Evolutionary conservation across 2,113 vertebrate species (phyloP), one percentile per base, ranked within the genome.

Genomic region (Austrofundulus limnaeus): DNA sequence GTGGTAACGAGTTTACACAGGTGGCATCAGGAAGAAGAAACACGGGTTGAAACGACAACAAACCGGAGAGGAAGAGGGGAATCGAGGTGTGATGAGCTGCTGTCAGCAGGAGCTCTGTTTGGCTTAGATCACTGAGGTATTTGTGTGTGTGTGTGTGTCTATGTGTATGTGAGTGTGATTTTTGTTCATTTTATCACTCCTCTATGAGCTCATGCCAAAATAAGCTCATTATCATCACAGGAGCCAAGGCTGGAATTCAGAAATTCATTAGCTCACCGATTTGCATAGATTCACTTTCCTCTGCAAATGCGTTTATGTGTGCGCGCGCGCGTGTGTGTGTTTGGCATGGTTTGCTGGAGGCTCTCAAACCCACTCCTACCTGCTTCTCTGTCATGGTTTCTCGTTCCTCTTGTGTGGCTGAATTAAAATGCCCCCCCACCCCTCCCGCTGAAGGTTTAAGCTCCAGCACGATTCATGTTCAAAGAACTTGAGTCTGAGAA

Each of bases 171-270:
- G n/a, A n/a, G 60, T 43, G 49, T 53, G 74, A 70, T 63, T 68
- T 20, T 53, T 63, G 75, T 76, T 71, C 50, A 67, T 78, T 71
- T 83, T 55, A 58, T 70, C 41, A 31, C 66, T 77, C 23, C 67
- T 83, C 54, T 80, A 63, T 82, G 85, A 87, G 77, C 82, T 72
- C 38, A 59, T 79, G 83, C 85, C 87, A 87, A 83, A 89, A 85
- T 89, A 89, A 89, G 83, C 83, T 84, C 81, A 87, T 89, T 87
- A 87, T 59, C 81, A 78, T 89, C 77, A 72, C 75, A 85, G 83
- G 81, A 81, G 73, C 81, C 75, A 60, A 70, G 60, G 70, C 81
- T 76, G 75, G 70, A 86, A 85, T 81, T 81, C 79, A 84, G 67
- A 86, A 84, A 87, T 83, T 86, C 80, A 87, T 86, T 89, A 86